Evolutionary conservation across 2,113 vertebrate genomes (phyloP), one percentile per base, ranked within the genome.

Genomic region (Hypocryptadius cinnamomeus): DNA sequence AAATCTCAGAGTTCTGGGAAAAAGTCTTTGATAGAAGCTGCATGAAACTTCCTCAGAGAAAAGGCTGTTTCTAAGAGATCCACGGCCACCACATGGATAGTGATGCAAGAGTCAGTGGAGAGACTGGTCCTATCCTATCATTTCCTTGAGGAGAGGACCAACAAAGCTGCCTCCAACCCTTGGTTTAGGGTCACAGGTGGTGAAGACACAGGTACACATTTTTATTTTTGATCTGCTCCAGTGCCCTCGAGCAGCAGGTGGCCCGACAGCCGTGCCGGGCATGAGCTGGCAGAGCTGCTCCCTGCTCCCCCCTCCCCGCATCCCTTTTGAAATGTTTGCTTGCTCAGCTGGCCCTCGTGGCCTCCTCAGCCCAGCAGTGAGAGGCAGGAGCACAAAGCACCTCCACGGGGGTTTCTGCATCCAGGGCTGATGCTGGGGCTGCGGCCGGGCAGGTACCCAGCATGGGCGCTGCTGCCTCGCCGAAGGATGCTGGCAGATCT

Each of bases 221-320:
- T 79, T 70, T 45, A 25, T 7, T 12, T 65, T 50, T 0, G 1
- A 1, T 33, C 44, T 45, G 31, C 48, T 8, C 18, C 40, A 20
- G 31, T 4, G 8, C 5, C 11, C 6, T 2, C 0, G 6, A 48
- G 19, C 4, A 3, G 8, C 1, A 0, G 6, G 14, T 21, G 12
- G 6, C 16, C 33, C 7, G 0, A 28, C 1, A 2, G 23, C 33
- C 1, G 0, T 13, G 31, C 31, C 8, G 9, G 16, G 12, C 0
- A 2, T 2, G 50, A 44, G 25, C 25, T 10, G 35, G n/a, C 37
- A 44, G 73, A 61, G 42, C 15, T 4, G 19, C 5, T 40, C 19
- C 8, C 44, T 9, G 27, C 24, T 66, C 21, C 40, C 0, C 2
- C 3, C 7, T 30, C 25, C 15, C 6, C 3, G 0, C 19, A 7